Conservation (phyloP, 2,113 vertebrate genomes). For the Elachura formosa region DNA sequence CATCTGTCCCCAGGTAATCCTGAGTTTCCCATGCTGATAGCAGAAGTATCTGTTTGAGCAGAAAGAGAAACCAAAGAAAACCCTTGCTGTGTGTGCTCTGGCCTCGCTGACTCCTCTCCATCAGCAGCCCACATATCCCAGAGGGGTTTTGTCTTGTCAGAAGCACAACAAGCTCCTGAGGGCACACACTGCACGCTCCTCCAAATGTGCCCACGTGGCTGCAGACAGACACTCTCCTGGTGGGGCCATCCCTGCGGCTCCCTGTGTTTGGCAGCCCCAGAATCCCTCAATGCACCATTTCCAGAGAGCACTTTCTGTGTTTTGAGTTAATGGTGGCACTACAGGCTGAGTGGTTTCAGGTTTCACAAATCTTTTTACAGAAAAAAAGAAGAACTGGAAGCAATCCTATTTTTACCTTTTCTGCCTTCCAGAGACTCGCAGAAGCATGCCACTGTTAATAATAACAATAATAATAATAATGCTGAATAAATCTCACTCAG, state of each 20-base stretch:
- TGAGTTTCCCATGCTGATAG: accelerated
- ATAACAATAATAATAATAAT: background rate
- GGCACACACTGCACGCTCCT: background rate
- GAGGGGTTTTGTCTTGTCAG: background rate
- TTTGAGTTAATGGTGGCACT: background rate
- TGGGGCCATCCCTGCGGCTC: background rate
- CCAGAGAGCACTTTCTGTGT: background rate
- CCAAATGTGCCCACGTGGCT: accelerated
- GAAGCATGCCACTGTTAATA: background rate
- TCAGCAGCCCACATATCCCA: background rate
- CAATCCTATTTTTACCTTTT: background rate
- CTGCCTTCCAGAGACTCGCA: background rate
- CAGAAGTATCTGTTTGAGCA: background rate
- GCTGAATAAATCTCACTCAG: background rate
- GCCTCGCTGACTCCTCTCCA: background rate
- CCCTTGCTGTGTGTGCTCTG: background rate
- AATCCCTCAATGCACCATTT: background rate
- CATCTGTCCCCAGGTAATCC: background rate
- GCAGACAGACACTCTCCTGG: background rate
- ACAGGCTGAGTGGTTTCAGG: background rate
- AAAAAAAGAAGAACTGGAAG: background rate
- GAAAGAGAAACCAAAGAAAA: background rate
- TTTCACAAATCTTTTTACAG: background rate
- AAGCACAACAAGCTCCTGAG: background rate
- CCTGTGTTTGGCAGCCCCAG: accelerated